phyloP scores from a whole-genome alignment of 2,113 vertebrate genomes.

The Engraulis encrasicolus region DNA sequence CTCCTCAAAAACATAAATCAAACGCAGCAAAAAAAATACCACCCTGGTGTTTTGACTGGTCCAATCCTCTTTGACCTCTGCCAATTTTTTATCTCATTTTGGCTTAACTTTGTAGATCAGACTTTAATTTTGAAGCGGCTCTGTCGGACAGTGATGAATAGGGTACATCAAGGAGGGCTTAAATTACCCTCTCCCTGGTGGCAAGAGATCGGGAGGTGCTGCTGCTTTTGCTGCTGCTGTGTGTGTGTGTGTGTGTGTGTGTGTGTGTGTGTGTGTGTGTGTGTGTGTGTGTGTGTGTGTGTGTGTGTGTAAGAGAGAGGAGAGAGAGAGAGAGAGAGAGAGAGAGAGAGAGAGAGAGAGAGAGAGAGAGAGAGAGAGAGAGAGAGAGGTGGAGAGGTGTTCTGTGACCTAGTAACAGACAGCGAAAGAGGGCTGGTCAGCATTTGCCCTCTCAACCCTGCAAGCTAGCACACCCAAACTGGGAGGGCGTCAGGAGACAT shows the following conservation, averaged over 20 bases:
- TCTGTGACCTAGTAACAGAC: slow-evolving; percentile 79
- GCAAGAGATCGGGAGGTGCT: slow-evolving; percentile 75
- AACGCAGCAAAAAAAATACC: slow-evolving; percentile 76
- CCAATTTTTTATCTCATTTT: slow-evolving; percentile 97
- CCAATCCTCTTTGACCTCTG: slow-evolving; percentile 90
- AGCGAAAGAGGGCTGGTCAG: slow-evolving; percentile 85
- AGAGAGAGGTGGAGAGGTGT: slow-evolving; percentile 62
- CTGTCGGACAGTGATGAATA: slow-evolving; percentile 97
- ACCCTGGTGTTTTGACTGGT: slow-evolving; percentile 83
- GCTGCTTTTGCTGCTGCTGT: slow-evolving; percentile 40
- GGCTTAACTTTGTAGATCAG: slow-evolving; percentile 98
- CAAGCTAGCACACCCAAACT: slow-evolving; percentile 68
- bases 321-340: slow-evolving; percentile 39
- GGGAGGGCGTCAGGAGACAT: not conserved
- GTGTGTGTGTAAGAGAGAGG: slow-evolving; percentile 6
- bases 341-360: slow-evolving; percentile 46
- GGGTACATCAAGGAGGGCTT: slow-evolving; percentile 92
- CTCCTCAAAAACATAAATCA: slow-evolving; percentile 80
- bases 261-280: slow-evolving; percentile 25
- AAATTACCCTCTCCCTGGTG: slow-evolving; percentile 94
- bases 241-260: slow-evolving; percentile 39
- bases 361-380: slow-evolving; percentile 34
- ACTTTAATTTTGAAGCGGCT: slow-evolving; percentile 97
- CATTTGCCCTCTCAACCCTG: slow-evolving; percentile 84
- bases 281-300: slow-evolving; percentile 40